Evolutionary conservation across 2,888 invertebrate genomes (phyloP).

Genomic region (Hydroisotoma schaefferi): DNA sequence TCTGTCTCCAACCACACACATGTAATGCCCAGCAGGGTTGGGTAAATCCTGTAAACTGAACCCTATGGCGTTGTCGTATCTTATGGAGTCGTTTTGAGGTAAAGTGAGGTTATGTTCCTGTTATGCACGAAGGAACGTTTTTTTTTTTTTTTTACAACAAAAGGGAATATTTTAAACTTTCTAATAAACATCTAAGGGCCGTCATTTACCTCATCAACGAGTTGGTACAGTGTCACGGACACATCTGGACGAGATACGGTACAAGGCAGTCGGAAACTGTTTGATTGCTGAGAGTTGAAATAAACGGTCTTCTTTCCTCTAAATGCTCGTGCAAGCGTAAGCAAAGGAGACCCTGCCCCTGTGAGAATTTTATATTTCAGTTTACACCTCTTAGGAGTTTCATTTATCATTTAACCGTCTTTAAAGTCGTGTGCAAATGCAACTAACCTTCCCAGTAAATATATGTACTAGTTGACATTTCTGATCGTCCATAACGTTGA

Average conservation of each 20-base stretch:
- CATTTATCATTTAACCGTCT: too few species aligned
- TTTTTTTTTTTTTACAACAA: too few species aligned
- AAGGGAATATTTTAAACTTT: too few species aligned
- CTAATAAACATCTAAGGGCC: too few species aligned
- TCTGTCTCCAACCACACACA: constrained; percentile 26
- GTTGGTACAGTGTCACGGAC: constrained; percentile 18
- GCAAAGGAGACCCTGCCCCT: constrained; percentile 26
- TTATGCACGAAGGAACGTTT: too few species aligned
- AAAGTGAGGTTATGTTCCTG: too few species aligned
- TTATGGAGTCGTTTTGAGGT: constrained; percentile 9
- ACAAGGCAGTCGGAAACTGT: constrained; percentile 24
- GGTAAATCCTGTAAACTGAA: constrained; percentile 23
- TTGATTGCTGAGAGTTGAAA: not conserved
- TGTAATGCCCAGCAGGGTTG: constrained; percentile 30
- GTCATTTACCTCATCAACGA: not conserved
- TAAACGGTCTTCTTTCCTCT: not conserved
- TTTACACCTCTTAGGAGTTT: too few species aligned
- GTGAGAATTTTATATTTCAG: not conserved
- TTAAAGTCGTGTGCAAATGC: not conserved
- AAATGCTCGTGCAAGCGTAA: constrained; percentile 15
- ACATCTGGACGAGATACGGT: constrained; percentile 23
- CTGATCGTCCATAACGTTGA: constrained; percentile 21
- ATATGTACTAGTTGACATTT: constrained; percentile 21
- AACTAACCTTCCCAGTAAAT: constrained; percentile 37
- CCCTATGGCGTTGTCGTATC: constrained; percentile 24